These are phyloP conservation scores for Romanomermis culicivorax DNA, from an alignment of 2,888 invertebrate species.

Conservation along the genomic window DNA sequence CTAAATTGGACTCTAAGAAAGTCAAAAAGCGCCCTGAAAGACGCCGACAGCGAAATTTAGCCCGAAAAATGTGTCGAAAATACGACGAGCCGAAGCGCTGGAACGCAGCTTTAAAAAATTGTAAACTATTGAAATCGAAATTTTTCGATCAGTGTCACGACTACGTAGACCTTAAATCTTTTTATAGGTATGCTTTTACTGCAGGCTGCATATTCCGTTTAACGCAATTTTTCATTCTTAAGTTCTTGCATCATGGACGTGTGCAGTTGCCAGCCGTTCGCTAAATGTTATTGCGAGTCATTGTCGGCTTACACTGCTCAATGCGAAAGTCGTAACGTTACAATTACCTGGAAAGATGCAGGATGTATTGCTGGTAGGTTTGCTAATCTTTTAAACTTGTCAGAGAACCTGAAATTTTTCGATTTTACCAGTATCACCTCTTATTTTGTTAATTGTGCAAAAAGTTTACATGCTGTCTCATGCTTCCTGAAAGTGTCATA, in stretches of 20 bases:
- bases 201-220: neutral
- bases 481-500: no score
- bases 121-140: conserved; percentile 37
- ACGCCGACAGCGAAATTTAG: neutral
- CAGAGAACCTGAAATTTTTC: no score
- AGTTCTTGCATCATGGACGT: conserved; percentile 62
- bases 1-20: no score
- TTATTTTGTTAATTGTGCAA: no score
- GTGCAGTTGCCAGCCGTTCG: conserved; percentile 56
- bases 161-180: conserved; percentile 55
- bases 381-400: no score
- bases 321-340: conserved; percentile 48
- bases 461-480: no score
- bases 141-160: conserved; percentile 54
- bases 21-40: neutral
- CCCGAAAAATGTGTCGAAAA: neutral
- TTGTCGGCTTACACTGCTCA: conserved; percentile 69
- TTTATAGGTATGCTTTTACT: conserved; percentile 45
- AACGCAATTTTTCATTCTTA: conserved; percentile 11
- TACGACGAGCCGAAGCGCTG: neutral
- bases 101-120: conserved; percentile 24
- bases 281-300: conserved; percentile 64
- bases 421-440: no score
- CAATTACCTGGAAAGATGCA: conserved; percentile 3
- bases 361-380: no score